Evolutionary conservation across 2,888 invertebrate species (phyloP).

Genomic region (Dinocampus coccinellae): DNA sequence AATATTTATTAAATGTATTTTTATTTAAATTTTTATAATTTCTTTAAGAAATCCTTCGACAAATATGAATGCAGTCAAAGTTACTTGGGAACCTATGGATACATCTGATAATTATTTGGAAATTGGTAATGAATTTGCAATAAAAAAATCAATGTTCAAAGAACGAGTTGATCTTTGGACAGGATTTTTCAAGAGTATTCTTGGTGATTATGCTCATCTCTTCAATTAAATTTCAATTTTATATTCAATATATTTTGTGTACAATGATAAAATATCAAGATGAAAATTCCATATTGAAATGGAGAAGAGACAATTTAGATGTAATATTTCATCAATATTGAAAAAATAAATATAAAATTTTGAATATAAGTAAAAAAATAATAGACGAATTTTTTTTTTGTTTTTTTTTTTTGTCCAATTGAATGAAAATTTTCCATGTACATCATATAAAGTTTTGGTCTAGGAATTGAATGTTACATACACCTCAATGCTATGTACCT

Average conservation of each 20-base stretch:
- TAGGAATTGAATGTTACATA: constrained; percentile 3
- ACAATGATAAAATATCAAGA: too few relatives aligned
- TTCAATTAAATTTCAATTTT: constrained; percentile 43
- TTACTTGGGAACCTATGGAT: constrained; percentile 67
- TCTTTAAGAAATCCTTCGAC: constrained; percentile 69
- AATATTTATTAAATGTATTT: too few relatives aligned
- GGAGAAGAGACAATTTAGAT: too few relatives aligned
- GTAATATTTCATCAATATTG: too few relatives aligned
- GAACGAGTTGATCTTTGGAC: constrained; percentile 70
- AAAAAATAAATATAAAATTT: background rate
- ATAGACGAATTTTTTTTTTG: too few relatives aligned
- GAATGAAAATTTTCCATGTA: background rate
- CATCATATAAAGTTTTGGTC: background rate
- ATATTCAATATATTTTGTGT: background rate
- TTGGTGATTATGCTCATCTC: constrained; percentile 50
- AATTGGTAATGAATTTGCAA: constrained; percentile 60
- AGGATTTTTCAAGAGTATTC: constrained; percentile 61
- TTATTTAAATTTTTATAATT: too few relatives aligned
- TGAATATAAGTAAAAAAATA: too few relatives aligned
- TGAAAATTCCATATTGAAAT: too few relatives aligned
- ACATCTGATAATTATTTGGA: constrained; percentile 63
- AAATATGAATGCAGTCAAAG: constrained; percentile 58
- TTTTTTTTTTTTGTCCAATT: too few relatives aligned
- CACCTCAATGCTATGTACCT: background rate
- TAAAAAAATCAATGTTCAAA: constrained; percentile 61